Conservation (phyloP, 2,797 vertebrate genomes). For the Protonibea diacanthus region DNA sequence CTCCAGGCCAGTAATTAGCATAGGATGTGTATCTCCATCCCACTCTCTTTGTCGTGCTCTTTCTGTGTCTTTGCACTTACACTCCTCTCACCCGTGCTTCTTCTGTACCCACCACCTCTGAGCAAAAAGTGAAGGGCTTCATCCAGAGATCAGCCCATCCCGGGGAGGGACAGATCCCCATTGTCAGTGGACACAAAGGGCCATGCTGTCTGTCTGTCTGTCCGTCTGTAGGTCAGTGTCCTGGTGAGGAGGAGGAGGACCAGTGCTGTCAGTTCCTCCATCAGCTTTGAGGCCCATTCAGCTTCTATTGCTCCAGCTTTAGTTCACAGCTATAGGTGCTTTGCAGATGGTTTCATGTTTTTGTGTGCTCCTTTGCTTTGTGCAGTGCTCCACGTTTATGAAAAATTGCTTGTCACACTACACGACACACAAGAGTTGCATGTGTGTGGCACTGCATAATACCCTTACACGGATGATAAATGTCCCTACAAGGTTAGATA, state of each 20-base stretch:
- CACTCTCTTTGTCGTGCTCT: not conserved
- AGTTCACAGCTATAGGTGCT: not conserved
- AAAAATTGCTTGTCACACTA: constrained; percentile 18
- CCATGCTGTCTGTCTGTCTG: constrained; percentile 62
- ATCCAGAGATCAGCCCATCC: constrained; percentile 67
- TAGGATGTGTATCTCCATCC: not conserved
- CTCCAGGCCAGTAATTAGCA: not conserved
- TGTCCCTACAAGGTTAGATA: not conserved
- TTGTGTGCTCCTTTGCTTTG: not conserved
- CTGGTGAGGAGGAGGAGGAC: constrained; percentile 45
- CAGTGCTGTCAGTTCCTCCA: constrained; percentile 34
- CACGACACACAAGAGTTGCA: not conserved
- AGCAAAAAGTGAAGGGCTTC: constrained; percentile 53
- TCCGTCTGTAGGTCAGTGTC: constrained; percentile 58
- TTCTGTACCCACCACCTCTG: constrained; percentile 42
- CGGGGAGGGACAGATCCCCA: constrained; percentile 62
- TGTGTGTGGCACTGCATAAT: not conserved
- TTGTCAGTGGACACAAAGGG: constrained; percentile 78
- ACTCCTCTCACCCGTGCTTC: constrained; percentile 12
- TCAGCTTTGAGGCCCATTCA: constrained; percentile 13
- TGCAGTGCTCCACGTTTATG: not conserved
- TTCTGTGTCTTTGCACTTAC: constrained; percentile 15
- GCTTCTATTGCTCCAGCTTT: constrained; percentile 16
- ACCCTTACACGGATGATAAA: not conserved
- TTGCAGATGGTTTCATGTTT: not conserved